These are phyloP conservation scores for Sebastes itinus DNA, from an alignment of 2,797 vertebrate species.

Conservation along the genomic window DNA sequence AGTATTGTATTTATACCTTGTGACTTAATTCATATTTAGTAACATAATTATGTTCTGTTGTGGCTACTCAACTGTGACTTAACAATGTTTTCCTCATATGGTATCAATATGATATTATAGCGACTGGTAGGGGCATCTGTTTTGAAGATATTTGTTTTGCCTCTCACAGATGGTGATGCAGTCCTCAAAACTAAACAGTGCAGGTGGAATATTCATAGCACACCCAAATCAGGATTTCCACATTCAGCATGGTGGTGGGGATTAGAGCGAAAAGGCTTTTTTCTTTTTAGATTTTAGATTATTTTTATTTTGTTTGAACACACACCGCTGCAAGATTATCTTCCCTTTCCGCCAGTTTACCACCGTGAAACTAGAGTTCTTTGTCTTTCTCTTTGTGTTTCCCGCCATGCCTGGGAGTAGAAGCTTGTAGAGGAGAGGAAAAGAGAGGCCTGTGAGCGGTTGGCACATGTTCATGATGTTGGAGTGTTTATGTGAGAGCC, in stretches of 20 bases:
- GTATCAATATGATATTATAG: not conserved
- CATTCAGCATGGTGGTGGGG: not conserved
- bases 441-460: not conserved
- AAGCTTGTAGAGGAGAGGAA: not conserved
- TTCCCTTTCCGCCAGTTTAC: not conserved
- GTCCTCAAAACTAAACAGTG: not conserved
- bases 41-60: not conserved
- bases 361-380: not conserved
- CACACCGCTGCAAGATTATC: not conserved
- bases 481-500: not conserved
- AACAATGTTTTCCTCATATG: not conserved
- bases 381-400: constrained; percentile 3
- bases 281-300: not conserved
- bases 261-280: not conserved
- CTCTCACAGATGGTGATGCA: not conserved
- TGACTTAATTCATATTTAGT: not conserved
- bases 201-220: not conserved
- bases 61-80: not conserved
- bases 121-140: not conserved
- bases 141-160: not conserved
- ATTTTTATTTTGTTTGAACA: not conserved
- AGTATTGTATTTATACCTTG: not conserved
- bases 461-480: not conserved
- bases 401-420: not conserved
- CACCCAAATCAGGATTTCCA: not conserved